Conservation (phyloP, 2,888 invertebrate genomes). For the Caradrina kadenii region DNA sequence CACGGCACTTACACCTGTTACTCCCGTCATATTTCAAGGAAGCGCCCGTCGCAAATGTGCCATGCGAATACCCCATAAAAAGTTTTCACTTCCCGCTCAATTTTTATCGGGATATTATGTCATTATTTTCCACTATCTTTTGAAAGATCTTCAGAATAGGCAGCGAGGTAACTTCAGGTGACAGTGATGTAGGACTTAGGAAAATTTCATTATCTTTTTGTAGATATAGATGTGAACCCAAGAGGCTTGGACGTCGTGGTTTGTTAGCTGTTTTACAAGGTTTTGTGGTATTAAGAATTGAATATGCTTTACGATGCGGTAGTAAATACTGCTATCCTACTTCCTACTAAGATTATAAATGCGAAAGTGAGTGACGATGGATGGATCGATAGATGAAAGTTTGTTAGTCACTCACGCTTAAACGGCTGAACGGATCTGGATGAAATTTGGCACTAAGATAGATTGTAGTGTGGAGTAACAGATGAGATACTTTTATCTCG, state of each 20-base stretch:
- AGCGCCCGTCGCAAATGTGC: slow-evolving; percentile 54
- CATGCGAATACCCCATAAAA: slow-evolving; percentile 62
- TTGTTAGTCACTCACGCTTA: too few relatives aligned
- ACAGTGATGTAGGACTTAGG: slow-evolving; percentile 53
- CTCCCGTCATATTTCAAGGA: slow-evolving; percentile 68
- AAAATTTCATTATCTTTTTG: slow-evolving; percentile 43
- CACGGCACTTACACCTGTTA: slow-evolving; percentile 74
- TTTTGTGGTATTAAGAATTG: neutral
- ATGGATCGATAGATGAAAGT: too few relatives aligned
- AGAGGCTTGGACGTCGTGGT: neutral
- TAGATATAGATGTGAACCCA: slow-evolving; percentile 19
- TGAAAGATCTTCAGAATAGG: slow-evolving; percentile 43
- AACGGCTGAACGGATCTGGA: too few relatives aligned
- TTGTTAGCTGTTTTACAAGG: slow-evolving; percentile 10
- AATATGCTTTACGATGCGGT: neutral
- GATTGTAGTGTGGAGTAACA: too few relatives aligned
- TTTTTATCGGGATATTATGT: slow-evolving; percentile 52
- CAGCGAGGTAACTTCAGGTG: slow-evolving; percentile 39
- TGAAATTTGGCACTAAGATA: too few relatives aligned
- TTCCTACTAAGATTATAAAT: too few relatives aligned
- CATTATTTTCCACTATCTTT: slow-evolving; percentile 52
- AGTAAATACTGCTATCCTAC: too few relatives aligned
- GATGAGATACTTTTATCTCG: too few relatives aligned
- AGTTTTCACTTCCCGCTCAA: slow-evolving; percentile 59
- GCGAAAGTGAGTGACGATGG: too few relatives aligned